These are phyloP conservation scores for Limnephilus rhombicus DNA, from an alignment of 2,888 invertebrate species.

Conservation along the genomic window DNA sequence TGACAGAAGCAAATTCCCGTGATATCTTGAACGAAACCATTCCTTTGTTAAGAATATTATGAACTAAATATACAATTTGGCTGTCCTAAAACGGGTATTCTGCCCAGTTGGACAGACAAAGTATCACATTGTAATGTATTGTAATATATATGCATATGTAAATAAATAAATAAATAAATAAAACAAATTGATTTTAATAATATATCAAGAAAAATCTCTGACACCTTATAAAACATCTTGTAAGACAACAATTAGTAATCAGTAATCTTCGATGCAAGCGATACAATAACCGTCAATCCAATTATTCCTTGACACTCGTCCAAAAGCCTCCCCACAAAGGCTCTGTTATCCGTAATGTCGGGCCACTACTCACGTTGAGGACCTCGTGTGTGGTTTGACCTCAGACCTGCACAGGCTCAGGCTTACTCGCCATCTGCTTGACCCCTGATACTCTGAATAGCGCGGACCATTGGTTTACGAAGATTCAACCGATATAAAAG, in stretches of 20 bases:
- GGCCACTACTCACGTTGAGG: constrained; percentile 19
- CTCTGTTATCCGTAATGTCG: background rate
- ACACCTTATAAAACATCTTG: background rate
- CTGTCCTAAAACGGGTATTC: too few relatives aligned
- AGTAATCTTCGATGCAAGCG: background rate
- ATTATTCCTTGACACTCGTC: background rate
- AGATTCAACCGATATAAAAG: background rate
- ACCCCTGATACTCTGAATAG: constrained; percentile 42
- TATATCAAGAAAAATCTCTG: background rate
- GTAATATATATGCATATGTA: too few relatives aligned
- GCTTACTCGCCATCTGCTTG: constrained; percentile 59
- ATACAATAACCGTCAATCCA: background rate
- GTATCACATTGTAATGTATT: too few relatives aligned
- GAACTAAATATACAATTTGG: too few relatives aligned
- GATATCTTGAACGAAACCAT: too few relatives aligned
- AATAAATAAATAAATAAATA: too few relatives aligned
- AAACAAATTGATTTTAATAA: background rate
- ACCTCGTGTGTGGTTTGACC: constrained; percentile 46
- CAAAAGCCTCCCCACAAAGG: background rate
- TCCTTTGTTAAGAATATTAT: too few relatives aligned
- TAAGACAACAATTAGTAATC: background rate
- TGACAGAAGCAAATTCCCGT: too few relatives aligned
- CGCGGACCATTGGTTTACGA: background rate
- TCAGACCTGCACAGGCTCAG: constrained; percentile 36
- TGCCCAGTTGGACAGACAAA: too few relatives aligned